Conservation (phyloP, 2,797 vertebrate species). For the Pachyuromys duprasi region DNA sequence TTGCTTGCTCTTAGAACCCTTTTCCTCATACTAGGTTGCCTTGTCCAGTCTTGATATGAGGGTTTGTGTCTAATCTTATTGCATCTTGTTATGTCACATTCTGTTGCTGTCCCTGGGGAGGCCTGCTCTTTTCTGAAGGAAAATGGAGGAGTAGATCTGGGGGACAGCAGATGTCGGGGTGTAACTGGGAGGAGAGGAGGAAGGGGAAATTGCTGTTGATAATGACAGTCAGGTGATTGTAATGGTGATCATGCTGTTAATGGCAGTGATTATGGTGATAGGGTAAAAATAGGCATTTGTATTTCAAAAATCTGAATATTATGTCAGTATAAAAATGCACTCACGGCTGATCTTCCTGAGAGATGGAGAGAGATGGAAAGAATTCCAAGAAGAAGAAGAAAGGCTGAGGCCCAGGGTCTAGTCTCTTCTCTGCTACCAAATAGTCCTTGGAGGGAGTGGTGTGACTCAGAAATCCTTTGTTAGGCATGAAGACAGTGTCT, state of each 20-base stretch:
- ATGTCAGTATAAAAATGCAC: not conserved
- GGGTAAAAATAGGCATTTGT: not conserved
- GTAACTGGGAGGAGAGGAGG: not conserved
- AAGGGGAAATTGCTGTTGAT: not conserved
- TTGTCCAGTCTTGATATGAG: not conserved
- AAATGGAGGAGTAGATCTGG: not conserved
- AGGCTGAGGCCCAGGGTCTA: too few relatives aligned
- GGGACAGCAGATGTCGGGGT: not conserved
- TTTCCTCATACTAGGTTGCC: not conserved
- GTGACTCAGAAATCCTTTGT: not conserved
- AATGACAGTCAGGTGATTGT: too few relatives aligned
- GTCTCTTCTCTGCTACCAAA: too few relatives aligned
- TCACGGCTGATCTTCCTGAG: not conserved
- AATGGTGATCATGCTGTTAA: too few relatives aligned
- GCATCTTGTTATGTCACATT: not conserved
- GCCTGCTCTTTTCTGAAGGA: not conserved
- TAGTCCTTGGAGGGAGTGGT: not conserved
- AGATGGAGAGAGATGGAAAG: not conserved
- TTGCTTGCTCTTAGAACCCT: not conserved
- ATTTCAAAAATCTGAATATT: not conserved
- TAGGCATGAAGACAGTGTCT: not conserved
- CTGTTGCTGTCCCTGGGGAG: not conserved
- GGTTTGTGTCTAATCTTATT: not conserved
- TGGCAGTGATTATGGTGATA: too few relatives aligned
- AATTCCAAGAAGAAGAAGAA: accelerated